phyloP scores from a whole-genome alignment of 2,888 invertebrate species.

The Bruchidius siliquastri region DNA sequence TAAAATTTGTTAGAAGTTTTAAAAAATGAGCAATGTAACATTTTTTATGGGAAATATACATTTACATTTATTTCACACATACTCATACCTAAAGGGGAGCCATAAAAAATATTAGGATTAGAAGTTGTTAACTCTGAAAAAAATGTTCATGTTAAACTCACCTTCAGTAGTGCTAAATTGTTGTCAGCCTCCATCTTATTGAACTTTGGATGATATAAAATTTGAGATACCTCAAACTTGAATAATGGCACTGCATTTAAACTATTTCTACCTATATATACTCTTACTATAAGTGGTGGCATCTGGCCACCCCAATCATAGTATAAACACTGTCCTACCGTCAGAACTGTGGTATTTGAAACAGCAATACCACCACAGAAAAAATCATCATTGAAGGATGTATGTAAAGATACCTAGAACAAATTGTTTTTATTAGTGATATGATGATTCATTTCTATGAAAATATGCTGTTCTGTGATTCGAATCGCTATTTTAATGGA shows the following conservation, averaged over 20 bases:
- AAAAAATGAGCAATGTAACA: no score
- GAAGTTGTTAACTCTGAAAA: no score
- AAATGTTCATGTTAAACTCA: not conserved
- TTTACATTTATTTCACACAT: no score
- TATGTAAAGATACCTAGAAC: conserved; percentile 18
- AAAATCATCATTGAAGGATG: conserved; percentile 15
- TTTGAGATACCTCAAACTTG: conserved; percentile 9
- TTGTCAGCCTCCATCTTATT: conserved; percentile 11
- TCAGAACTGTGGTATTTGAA: conserved; percentile 13
- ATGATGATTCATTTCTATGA: no score
- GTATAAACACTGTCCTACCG: conserved; percentile 17
- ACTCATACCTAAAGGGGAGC: no score
- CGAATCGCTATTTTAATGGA: no score
- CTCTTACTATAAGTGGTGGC: conserved; percentile 17
- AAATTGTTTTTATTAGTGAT: not conserved
- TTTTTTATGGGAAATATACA: not conserved
- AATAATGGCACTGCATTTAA: conserved; percentile 3
- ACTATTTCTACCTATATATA: conserved; percentile 14
- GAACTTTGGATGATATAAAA: conserved; percentile 16
- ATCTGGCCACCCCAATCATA: conserved; percentile 21
- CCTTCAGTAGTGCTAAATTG: conserved; percentile 18
- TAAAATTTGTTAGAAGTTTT: no score
- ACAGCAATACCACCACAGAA: conserved; percentile 18
- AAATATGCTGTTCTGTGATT: no score
- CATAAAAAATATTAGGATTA: no score